A percentile compares a stretch with the other conserved stretches of the same genome.
Conservation (phyloP, 2,113 vertebrate species). For the Poeciliopsis turrubarensis region DNA sequence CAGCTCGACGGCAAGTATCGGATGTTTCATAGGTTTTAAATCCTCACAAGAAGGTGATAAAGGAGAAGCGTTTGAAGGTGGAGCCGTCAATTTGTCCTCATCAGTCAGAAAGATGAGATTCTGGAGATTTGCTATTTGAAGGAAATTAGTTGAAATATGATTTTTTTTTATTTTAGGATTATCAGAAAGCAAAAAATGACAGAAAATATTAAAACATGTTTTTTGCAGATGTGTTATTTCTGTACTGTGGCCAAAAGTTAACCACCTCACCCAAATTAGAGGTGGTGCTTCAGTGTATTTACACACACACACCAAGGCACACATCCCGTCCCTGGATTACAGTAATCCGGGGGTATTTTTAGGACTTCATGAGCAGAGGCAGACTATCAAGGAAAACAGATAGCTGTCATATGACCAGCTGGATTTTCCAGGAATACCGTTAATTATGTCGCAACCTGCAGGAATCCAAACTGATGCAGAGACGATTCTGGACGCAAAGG, state of each 20-base stretch:
- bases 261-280: background rate
- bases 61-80: background rate
- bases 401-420: conserved; percentile 48
- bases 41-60: background rate
- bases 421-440: conserved; percentile 32
- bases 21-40: background rate
- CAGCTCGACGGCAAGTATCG: background rate
- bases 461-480: conserved; percentile 18
- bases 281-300: background rate
- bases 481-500: background rate
- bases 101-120: background rate
- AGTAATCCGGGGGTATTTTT: conserved; percentile 70
- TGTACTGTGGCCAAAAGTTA: background rate
- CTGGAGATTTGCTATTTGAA: background rate
- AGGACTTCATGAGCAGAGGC: conserved; percentile 50
- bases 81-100: background rate
- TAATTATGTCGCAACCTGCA: conserved; percentile 11
- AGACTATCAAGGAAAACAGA: conserved; percentile 56
- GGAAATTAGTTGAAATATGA: background rate
- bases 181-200: background rate
- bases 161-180: too few species aligned
- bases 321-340: conserved; percentile 57
- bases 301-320: conserved; percentile 5
- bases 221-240: background rate
- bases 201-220: background rate